Conservation (phyloP, 2,888 invertebrate species). For the Teinopalpus imperialis region DNA sequence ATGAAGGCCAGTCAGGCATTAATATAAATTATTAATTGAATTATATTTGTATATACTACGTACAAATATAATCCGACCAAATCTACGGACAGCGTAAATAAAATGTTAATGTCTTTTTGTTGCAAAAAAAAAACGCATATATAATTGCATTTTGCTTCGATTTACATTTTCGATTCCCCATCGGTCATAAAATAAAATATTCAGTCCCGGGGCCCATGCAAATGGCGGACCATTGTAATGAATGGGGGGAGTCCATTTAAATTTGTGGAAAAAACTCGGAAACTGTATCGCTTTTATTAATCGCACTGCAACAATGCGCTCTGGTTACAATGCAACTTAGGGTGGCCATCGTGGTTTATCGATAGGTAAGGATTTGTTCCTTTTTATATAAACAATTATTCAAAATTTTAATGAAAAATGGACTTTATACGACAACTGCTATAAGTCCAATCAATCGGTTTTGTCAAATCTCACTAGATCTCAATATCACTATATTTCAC, state of each 20-base stretch:
- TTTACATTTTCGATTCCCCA: constrained; percentile 34
- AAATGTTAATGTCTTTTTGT: constrained; percentile 5
- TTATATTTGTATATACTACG: no score
- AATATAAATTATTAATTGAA: no score
- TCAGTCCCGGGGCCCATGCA: constrained; percentile 59
- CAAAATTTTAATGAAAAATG: no score
- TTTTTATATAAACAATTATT: no score
- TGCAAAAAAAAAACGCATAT: constrained; percentile 18
- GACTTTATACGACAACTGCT: no score
- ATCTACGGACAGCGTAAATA: background rate
- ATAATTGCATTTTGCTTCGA: constrained; percentile 20
- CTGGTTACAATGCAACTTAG: constrained; percentile 53
- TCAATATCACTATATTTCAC: no score
- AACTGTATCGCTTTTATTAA: constrained; percentile 78
- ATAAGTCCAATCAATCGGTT: no score
- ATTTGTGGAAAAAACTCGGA: constrained; percentile 70
- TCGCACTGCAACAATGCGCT: constrained; percentile 56
- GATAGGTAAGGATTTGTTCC: no score
- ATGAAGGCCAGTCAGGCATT: no score
- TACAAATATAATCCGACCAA: no score
- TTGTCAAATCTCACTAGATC: no score
- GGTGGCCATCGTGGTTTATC: constrained; percentile 53
- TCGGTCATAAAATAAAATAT: constrained; percentile 49
- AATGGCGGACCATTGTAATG: constrained; percentile 58
- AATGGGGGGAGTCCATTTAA: constrained; percentile 70